Evolutionary conservation across 2,888 invertebrate genomes (phyloP).

Genomic region (Monoplex corrugatus): DNA sequence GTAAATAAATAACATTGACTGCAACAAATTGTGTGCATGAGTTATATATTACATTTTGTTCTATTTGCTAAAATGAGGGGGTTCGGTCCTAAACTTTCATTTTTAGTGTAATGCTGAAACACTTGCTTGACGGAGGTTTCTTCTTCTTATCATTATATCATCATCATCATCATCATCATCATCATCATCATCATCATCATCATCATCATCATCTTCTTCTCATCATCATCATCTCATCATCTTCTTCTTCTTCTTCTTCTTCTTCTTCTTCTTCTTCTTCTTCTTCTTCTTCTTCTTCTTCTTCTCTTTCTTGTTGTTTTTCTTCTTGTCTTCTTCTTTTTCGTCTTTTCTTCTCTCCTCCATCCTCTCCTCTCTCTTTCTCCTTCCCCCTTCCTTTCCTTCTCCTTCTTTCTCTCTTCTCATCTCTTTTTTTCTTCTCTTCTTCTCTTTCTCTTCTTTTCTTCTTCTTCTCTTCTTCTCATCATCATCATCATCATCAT

Average conservation of each 20-base stretch:
- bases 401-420: neutral
- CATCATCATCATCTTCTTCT: conserved; percentile 30
- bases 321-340: neutral
- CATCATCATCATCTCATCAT: conserved; percentile 2
- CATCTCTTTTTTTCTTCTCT: neutral
- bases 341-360: neutral
- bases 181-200: conserved; percentile 42
- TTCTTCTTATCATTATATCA: conserved; percentile 4
- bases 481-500: too few species aligned
- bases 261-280: neutral
- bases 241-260: neutral
- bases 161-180: conserved; percentile 43
- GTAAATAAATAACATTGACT: too few species aligned
- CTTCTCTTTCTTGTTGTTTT: neutral
- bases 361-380: neutral
- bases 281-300: neutral
- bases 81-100: too few species aligned
- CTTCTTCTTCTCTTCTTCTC: neutral
- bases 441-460: neutral
- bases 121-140: neutral
- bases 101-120: too few species aligned
- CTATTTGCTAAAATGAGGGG: too few species aligned
- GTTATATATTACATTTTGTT: too few species aligned
- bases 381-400: neutral
- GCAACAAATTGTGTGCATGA: too few species aligned